Evolutionary conservation across 2,113 vertebrate species (phyloP).

Genomic region (Sebastes fasciatus): DNA sequence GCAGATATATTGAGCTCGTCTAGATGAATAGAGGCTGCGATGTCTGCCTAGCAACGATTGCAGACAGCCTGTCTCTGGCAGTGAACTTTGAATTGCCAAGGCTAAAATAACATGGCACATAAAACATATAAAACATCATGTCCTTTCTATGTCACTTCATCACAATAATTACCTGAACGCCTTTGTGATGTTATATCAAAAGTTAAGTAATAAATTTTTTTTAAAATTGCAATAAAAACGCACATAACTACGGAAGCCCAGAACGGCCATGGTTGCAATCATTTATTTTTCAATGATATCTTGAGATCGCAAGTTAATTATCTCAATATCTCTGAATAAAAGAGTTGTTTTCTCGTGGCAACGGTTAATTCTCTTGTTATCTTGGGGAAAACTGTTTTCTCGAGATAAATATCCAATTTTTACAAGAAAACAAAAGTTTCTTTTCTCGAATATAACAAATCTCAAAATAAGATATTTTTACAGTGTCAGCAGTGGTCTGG

Average conservation of each 20-base stretch:
- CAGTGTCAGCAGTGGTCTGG: background rate
- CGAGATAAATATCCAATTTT: background rate
- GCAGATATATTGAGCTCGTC: background rate
- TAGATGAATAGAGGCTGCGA: conserved; percentile 8
- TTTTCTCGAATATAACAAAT: background rate
- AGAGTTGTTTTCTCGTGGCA: background rate
- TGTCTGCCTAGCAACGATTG: conserved; percentile 49
- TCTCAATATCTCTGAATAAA: no score
- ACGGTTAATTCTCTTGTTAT: background rate
- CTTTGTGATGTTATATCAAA: background rate
- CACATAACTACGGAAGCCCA: background rate
- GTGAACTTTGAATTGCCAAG: background rate
- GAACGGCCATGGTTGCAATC: background rate
- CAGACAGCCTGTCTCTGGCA: conserved; percentile 25
- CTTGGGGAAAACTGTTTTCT: background rate
- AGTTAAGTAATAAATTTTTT: background rate
- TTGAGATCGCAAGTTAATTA: no score
- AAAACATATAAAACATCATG: background rate
- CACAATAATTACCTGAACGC: background rate
- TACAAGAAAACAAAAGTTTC: background rate
- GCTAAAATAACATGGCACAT: background rate
- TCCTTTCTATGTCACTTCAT: background rate
- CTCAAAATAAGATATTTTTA: background rate
- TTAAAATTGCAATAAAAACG: background rate
- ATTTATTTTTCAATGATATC: background rate